Evolutionary conservation across 2,888 invertebrate species (phyloP).

Genomic region (Drosophila picticornis): DNA sequence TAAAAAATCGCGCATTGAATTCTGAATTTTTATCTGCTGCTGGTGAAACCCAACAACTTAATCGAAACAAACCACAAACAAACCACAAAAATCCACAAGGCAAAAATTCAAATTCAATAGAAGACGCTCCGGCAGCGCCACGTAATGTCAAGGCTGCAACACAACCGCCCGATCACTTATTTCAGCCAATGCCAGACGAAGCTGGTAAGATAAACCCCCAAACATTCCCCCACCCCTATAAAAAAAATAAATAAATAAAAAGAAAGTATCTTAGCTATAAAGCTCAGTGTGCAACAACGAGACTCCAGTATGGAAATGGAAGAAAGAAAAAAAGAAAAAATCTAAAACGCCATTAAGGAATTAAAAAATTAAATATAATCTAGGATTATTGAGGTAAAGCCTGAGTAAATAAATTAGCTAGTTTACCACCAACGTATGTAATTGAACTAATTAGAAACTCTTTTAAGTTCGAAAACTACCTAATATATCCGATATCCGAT

Average conservation of each 20-base stretch:
- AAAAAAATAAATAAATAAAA: slow-evolving; percentile 26
- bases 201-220: slow-evolving; percentile 87
- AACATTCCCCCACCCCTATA: neutral
- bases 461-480: neutral
- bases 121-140: slow-evolving; percentile 85
- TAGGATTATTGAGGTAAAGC: neutral
- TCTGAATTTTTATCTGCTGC: slow-evolving; percentile 75
- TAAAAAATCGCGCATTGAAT: slow-evolving; percentile 69
- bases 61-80: slow-evolving; percentile 1
- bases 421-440: no score
- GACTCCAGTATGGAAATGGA: neutral
- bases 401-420: no score
- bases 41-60: slow-evolving; percentile 29
- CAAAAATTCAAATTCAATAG: slow-evolving; percentile 84
- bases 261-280: slow-evolving; percentile 38
- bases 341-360: neutral
- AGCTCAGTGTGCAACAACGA: slow-evolving; percentile 13
- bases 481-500: no score
- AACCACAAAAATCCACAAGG: slow-evolving; percentile 51
- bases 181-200: slow-evolving; percentile 89
- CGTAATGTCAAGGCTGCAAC: slow-evolving; percentile 86
- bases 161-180: slow-evolving; percentile 89
- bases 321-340: neutral
- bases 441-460: no score
- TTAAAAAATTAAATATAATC: neutral